A percentile compares a stretch with the other conserved stretches of the same genome.
These are phyloP conservation scores for Agrypnus murinus DNA, from an alignment of 2,888 invertebrate genomes.

Conservation along the genomic window DNA sequence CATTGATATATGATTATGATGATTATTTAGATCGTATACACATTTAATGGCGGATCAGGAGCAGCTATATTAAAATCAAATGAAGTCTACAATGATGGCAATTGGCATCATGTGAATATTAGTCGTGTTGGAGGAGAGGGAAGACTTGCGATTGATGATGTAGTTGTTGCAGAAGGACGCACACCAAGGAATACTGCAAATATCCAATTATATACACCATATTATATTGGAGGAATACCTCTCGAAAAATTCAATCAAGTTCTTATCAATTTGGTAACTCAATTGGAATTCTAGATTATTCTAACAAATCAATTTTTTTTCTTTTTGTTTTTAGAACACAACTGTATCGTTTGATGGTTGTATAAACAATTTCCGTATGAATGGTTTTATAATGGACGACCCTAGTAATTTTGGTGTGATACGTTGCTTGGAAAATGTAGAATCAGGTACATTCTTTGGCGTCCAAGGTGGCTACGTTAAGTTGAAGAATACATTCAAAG, in stretches of 20 bases:
- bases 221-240: constrained; percentile 88
- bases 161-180: constrained; percentile 65
- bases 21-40: constrained; percentile 80
- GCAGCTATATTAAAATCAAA: constrained; percentile 73
- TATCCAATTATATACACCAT: constrained; percentile 80
- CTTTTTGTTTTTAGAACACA: constrained; percentile 58
- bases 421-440: constrained; percentile 86
- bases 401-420: constrained; percentile 79
- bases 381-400: constrained; percentile 78
- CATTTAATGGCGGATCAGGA: constrained; percentile 83
- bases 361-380: constrained; percentile 83
- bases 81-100: constrained; percentile 79
- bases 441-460: constrained; percentile 89
- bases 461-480: constrained; percentile 84
- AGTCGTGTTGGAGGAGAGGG: constrained; percentile 78
- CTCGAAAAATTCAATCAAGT: constrained; percentile 71
- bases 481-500: constrained; percentile 82
- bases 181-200: constrained; percentile 60
- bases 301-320: not conserved
- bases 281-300: not conserved
- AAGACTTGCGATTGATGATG: constrained; percentile 80
- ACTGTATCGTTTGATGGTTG: constrained; percentile 89
- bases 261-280: constrained; percentile 63
- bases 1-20: too few species aligned
- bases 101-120: constrained; percentile 87